Evolutionary conservation across 1,140 invertebrate species (phyloP), one percentile per base, ranked within the genome.

Genomic region (Drosophila nikananu): DNA sequence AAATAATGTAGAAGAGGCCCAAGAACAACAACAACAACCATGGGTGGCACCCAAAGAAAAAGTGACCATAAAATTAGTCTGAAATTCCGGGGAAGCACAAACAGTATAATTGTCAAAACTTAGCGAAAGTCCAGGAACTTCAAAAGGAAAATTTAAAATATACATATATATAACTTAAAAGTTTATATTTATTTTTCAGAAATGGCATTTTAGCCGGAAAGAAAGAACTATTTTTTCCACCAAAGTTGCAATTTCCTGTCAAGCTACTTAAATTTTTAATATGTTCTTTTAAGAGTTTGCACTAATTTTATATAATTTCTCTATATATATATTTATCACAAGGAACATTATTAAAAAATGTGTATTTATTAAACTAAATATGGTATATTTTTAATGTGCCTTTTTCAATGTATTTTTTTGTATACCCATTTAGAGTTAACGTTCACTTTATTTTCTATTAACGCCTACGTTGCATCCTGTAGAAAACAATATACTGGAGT

Each of bases 11-110:
- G 44, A 70, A 48, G 51, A 54, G 27, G 27, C 19, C 19, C 23
- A 41, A 27, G 23, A 27, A n/a, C 25, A 27, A 48, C 42, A 74
- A 32, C 42, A 76, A 74, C 42, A 66, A 66, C 54, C 72, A 76
- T 44, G 73, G 54, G 54, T 37, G 39, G 62, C 41, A 49, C 59
- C 51, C 72, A 41, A 49, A 13, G 48, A 37, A 71, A 62, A 52
- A 67, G 73, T 77, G 74, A 51, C 73, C 63, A 77, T 77, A 77
- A 77, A 77, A 77, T 76, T 49, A 49, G 8, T 55, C 32, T 37
- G 27, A 77, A 76, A 77, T 67, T 52, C 25, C 54, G 27, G 19
- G 21, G 30, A 58, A 30, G 52, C 23, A 41, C 39, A 60, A 42
- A 73, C 12, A 6, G 15, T 59, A 51, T 49, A 52, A 39, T 63